Conservation (phyloP, 2,113 vertebrate species). For the Sylvia atricapilla region DNA sequence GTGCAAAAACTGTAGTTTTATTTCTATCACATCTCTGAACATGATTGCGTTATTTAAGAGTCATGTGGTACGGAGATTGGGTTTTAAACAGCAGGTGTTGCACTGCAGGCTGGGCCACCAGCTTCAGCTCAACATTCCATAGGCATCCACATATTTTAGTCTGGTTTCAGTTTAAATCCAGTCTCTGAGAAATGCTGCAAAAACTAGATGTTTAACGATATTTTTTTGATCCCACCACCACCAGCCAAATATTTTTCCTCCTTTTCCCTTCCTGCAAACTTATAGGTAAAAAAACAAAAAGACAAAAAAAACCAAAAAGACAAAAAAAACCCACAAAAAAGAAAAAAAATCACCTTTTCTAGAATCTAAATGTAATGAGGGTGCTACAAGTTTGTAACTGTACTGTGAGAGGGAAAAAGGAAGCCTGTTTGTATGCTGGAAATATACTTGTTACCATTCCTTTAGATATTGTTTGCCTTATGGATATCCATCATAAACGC, state of each 20-base stretch:
- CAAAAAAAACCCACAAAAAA: background rate
- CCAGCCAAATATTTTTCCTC: conserved; percentile 68
- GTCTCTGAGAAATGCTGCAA: conserved; percentile 77
- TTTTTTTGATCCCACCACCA: conserved; percentile 63
- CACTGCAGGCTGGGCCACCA: conserved; percentile 44
- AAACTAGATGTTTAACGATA: conserved; percentile 66
- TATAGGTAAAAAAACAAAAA: conserved; percentile 29
- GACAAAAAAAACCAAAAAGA: background rate
- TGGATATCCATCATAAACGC: conserved; percentile 83
- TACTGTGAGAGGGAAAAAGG: conserved; percentile 77
- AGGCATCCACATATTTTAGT: conserved; percentile 60
- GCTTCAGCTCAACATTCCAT: conserved; percentile 77
- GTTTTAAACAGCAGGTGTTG: conserved; percentile 54
- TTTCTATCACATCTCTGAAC: conserved; percentile 71
- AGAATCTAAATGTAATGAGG: conserved; percentile 69
- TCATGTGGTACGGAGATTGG: conserved; percentile 48
- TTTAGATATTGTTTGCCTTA: conserved; percentile 93
- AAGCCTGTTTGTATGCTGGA: conserved; percentile 85
- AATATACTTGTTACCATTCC: conserved; percentile 92
- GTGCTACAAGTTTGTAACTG: conserved; percentile 81
- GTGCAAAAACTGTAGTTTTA: conserved; percentile 68
- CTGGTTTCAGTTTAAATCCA: conserved; percentile 72
- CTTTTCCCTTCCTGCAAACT: conserved; percentile 63
- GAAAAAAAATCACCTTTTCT: conserved; percentile 69
- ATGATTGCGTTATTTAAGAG: conserved; percentile 40